A percentile compares a stretch with the other conserved stretches of the same genome.
Conservation (phyloP, 2,797 vertebrate genomes). For the Huso huso region DNA sequence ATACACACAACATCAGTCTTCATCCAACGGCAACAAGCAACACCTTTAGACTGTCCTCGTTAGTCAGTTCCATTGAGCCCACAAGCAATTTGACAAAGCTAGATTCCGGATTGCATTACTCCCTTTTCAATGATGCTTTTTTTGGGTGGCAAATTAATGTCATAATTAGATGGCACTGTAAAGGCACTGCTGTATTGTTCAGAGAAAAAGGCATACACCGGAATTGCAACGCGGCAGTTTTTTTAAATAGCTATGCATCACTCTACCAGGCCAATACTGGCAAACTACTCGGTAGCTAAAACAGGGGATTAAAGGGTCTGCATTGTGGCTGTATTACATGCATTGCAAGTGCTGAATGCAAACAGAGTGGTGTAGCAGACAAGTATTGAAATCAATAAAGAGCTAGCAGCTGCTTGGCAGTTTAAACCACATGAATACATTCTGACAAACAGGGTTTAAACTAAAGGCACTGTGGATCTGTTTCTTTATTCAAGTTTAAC, state of each 20-base stretch:
- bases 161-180: neutral
- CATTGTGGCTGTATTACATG: neutral
- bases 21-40: neutral
- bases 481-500: no score
- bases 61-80: no score
- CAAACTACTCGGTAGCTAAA: neutral
- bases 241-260: neutral
- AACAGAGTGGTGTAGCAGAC: no score
- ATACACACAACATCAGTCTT: constrained; percentile 15
- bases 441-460: no score
- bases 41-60: neutral
- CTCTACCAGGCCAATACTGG: neutral
- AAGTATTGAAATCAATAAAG: no score
- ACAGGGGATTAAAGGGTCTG: neutral
- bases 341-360: no score
- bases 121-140: neutral
- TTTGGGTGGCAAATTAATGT: neutral
- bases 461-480: no score
- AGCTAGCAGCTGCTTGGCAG: no score
- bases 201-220: neutral
- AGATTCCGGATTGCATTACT: neutral
- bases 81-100: no score
- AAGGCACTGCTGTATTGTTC: neutral
- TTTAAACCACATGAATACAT: no score
- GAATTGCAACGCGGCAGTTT: neutral